phyloP scores from a whole-genome alignment of 2,797 vertebrate genomes.

The Borostomias antarcticus region DNA sequence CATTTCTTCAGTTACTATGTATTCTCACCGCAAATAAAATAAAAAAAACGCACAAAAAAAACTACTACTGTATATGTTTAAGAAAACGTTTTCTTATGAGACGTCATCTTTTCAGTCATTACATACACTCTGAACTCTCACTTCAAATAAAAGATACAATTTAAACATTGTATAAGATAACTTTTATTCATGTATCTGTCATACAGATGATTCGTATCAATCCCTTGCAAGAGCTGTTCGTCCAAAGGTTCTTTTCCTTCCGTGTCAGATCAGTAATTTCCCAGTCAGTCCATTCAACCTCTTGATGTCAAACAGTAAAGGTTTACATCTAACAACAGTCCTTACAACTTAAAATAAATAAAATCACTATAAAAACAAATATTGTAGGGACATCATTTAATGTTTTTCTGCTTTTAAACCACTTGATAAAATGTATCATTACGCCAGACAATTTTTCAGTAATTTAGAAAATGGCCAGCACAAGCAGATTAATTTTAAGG shows the following conservation, averaged over 20 bases:
- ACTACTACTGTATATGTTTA: no score
- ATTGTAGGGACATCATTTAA: conserved; percentile 43
- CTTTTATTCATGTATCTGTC: conserved; percentile 62
- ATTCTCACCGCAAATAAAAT: no score
- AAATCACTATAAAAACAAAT: conserved; percentile 50
- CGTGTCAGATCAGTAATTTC: background rate
- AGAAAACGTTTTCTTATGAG: no score
- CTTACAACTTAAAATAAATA: conserved; percentile 69
- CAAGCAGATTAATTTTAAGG: conserved; percentile 57
- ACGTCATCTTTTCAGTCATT: no score
- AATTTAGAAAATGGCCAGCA: conserved; percentile 32
- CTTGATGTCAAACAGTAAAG: conserved; percentile 32
- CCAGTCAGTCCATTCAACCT: background rate
- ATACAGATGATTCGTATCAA: conserved; percentile 57
- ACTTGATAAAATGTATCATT: conserved; percentile 31
- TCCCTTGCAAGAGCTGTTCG: conserved; percentile 51
- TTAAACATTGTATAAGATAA: conserved; percentile 33
- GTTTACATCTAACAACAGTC: conserved; percentile 46
- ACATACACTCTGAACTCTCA: background rate
- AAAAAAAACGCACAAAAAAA: no score
- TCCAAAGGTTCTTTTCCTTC: conserved; percentile 36
- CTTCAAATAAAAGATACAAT: conserved; percentile 6
- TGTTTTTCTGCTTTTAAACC: conserved; percentile 33
- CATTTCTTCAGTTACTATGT: no score
- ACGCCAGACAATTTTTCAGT: conserved; percentile 22